These are phyloP conservation scores for Aphidius colemani DNA, from an alignment of 2,888 invertebrate genomes.

Conservation along the genomic window DNA sequence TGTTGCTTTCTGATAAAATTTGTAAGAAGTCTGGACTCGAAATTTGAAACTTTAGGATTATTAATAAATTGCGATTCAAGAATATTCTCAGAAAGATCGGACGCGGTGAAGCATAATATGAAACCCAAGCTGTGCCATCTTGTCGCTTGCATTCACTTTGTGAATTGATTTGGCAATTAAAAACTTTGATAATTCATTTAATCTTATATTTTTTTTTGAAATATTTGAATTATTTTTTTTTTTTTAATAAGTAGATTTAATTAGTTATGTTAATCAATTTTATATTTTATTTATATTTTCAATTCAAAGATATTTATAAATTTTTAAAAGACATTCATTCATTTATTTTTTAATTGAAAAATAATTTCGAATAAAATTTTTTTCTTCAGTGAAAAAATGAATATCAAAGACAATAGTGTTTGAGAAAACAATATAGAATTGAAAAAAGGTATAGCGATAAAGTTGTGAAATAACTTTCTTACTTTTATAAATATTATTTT, in stretches of 20 bases:
- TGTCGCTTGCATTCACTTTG: constrained; percentile 38
- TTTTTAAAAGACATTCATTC: too few relatives aligned
- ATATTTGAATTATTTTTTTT: too few relatives aligned
- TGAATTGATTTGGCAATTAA: constrained; percentile 46
- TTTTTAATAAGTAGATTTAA: background rate
- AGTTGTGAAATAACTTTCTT: constrained; percentile 51
- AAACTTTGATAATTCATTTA: constrained; percentile 39
- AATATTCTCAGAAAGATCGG: background rate
- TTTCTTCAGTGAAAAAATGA: too few relatives aligned
- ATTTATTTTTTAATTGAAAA: too few relatives aligned
- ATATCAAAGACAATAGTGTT: too few relatives aligned
- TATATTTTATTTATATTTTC: background rate
- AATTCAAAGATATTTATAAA: background rate
- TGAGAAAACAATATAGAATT: background rate
- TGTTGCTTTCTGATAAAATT: too few relatives aligned
- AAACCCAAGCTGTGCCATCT: constrained; percentile 3
- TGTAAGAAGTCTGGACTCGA: too few relatives aligned
- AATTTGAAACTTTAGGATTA: constrained; percentile 16
- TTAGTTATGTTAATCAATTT: background rate
- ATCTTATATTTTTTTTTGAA: too few relatives aligned
- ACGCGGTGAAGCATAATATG: constrained; percentile 17
- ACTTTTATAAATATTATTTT: background rate
- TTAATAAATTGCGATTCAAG: constrained; percentile 4
- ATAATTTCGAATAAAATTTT: too few relatives aligned
- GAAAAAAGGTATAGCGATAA: constrained; percentile 37